A percentile compares a stretch with the other conserved stretches of the same genome.
These are phyloP conservation scores for Stegodyphus dumicola DNA, from an alignment of 1,140 invertebrate species.

Conservation along the genomic window DNA sequence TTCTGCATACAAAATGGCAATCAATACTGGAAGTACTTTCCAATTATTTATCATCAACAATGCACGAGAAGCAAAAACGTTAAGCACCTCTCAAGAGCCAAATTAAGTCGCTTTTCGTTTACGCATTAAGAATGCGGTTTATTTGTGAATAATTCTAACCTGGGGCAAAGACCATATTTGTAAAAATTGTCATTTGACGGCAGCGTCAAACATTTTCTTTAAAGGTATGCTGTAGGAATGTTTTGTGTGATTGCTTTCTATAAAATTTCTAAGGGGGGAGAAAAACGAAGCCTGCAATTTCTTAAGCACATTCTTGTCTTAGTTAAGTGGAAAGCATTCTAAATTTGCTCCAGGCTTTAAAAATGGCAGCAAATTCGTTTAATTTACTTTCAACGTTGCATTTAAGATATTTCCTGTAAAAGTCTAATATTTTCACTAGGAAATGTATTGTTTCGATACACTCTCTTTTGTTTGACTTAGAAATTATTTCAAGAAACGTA, in stretches of 20 bases:
- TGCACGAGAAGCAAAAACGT: not conserved
- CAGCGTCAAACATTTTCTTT: not conserved
- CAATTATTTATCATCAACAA: constrained; percentile 14
- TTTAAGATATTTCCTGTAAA: too few relatives aligned
- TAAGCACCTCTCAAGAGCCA: constrained; percentile 20
- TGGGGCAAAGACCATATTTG: not conserved
- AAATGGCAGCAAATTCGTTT: too few relatives aligned
- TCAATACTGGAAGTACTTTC: not conserved
- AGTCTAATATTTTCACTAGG: too few relatives aligned
- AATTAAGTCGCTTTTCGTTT: constrained; percentile 25
- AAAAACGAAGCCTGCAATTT: too few relatives aligned
- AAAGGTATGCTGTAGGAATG: not conserved
- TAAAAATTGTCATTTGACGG: not conserved
- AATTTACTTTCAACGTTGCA: too few relatives aligned
- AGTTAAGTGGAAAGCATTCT: too few relatives aligned
- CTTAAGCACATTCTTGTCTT: too few relatives aligned
- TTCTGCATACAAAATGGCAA: not conserved
- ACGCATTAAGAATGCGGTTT: not conserved
- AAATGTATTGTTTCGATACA: not conserved
- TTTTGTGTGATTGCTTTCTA: too few relatives aligned
- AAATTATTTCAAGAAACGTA: not conserved
- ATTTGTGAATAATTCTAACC: constrained; percentile 15
- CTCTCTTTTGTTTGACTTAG: not conserved
- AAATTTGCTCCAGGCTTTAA: too few relatives aligned
- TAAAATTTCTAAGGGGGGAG: too few relatives aligned